These are phyloP conservation scores for Clarias fuscus DNA, from an alignment of 2,797 vertebrate genomes.

Conservation along the genomic window DNA sequence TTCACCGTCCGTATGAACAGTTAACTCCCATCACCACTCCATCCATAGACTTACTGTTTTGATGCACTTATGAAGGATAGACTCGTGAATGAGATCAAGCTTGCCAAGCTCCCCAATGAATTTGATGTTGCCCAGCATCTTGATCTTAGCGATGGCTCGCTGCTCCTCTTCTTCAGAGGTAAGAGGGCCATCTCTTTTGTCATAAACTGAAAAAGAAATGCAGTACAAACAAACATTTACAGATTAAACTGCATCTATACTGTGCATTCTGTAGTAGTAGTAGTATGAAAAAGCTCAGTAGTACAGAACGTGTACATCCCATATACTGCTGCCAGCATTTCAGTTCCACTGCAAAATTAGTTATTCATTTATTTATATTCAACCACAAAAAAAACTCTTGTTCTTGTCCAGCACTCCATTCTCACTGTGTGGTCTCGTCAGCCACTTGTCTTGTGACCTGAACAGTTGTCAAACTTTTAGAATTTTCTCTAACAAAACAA, in stretches of 20 bases:
- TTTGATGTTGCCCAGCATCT: constrained; percentile 99
- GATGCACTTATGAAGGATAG: constrained; percentile 99
- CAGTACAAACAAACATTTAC: neutral
- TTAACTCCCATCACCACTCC: neutral
- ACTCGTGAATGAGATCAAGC: constrained; percentile 99
- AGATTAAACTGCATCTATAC: neutral
- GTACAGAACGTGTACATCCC: neutral
- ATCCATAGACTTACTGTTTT: constrained; percentile 89
- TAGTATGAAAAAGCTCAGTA: neutral
- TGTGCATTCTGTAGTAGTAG: neutral
- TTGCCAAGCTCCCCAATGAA: constrained; percentile 99
- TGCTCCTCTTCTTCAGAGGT: constrained; percentile 99
- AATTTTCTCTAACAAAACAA: neutral
- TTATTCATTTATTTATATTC: neutral
- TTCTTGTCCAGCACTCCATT: neutral
- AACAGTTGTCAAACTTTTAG: neutral
- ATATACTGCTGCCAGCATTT: neutral
- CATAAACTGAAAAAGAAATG: constrained; percentile 81
- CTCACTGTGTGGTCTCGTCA: neutral
- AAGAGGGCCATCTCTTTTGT: constrained; percentile 97
- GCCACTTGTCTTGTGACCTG: neutral
- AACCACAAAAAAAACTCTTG: neutral
- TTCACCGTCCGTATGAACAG: too few relatives aligned
- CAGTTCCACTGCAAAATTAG: too few relatives aligned
- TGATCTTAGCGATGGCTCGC: constrained; percentile 97